Percentiles rank a stretch among this genome's conserved stretches.
phyloP scores from a whole-genome alignment of 2,113 vertebrate genomes.

The Podarcis muralis region DNA sequence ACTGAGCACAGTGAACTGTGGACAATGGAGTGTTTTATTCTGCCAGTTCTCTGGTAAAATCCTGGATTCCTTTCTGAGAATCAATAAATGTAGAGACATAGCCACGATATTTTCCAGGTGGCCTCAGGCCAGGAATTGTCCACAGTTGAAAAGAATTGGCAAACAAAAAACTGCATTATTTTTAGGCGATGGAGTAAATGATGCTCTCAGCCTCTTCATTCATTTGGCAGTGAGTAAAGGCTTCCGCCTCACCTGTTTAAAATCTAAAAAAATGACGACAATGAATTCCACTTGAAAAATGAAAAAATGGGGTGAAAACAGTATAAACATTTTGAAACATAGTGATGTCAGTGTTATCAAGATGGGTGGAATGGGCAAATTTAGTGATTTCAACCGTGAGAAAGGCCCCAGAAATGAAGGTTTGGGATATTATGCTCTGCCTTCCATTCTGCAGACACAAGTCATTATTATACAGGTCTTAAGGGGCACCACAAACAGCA shows the following conservation, averaged over 20 bases:
- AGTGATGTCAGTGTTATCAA: background rate
- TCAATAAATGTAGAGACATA: background rate
- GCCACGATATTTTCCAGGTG: background rate
- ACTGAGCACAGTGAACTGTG: background rate
- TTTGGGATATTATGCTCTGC: background rate
- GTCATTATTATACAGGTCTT: too few relatives aligned
- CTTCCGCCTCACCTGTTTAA: background rate
- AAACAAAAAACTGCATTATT: background rate
- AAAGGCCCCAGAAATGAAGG: background rate
- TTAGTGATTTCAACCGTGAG: background rate
- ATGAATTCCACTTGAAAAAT: background rate
- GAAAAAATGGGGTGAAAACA: background rate
- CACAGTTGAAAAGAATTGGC: background rate
- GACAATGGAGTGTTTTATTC: background rate
- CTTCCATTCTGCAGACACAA: background rate
- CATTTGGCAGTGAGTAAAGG: background rate
- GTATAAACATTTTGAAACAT: background rate
- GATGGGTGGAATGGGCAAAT: background rate
- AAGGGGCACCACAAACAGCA: background rate
- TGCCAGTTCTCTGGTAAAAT: background rate
- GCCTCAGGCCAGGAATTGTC: background rate
- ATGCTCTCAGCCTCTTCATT: background rate
- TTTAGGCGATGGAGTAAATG: background rate
- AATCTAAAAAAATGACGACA: background rate
- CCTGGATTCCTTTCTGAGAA: rapidly evolving